Base-by-base conservation (phyloP, 2,113 vertebrate species). In the Toxotes chatareus region DNA sequence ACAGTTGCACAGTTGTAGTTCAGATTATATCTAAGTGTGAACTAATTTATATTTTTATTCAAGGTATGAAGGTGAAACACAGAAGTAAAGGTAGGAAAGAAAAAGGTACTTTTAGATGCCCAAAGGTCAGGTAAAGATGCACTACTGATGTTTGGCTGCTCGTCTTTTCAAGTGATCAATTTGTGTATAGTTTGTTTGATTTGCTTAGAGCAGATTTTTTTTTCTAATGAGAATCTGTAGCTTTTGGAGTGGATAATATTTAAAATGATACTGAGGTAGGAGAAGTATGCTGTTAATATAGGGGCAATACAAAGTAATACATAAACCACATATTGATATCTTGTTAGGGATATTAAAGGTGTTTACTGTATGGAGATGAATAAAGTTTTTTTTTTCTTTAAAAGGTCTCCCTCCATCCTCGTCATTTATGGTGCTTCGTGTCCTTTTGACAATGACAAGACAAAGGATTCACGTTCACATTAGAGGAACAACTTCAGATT, bases 341-440 rank as follows among this genome's bases (percentile, higher is more conserved):
- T 63, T 75, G 71, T 87, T 85, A 64, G 80, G 51, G 85, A 76
- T 71, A 90, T 73, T 85, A 66, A 71, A 90, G 80, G 10, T 87
- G 90, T 87, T 84, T 89, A 85, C 82, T 91, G 75, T 89, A 74
- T n/a, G 67, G 34, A 90, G 76, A 72, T 90, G 62, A 94, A 95
- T 94, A 95, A 94, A 95, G 85, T n/a, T 88, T 82, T 56, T 73
- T 61, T 91, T 91, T 90, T 85, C 75, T 88, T 81, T 83, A 87
- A 76, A 69, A 42, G 11, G 5, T 44, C 42, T 78, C 7, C 7
- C 38, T 27, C 27, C 27, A 27, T 27, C 27, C 27, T 27, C 27
- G 27, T 82, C 16, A 27, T 66, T 57, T 10, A 44, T 44, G 1
- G 0, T 0, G 13, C 47, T 75, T 47, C 0, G 0, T 47, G 4